These are phyloP conservation scores for Trichonephila clavata DNA, from an alignment of 1,140 invertebrate species.

Conservation along the genomic window DNA sequence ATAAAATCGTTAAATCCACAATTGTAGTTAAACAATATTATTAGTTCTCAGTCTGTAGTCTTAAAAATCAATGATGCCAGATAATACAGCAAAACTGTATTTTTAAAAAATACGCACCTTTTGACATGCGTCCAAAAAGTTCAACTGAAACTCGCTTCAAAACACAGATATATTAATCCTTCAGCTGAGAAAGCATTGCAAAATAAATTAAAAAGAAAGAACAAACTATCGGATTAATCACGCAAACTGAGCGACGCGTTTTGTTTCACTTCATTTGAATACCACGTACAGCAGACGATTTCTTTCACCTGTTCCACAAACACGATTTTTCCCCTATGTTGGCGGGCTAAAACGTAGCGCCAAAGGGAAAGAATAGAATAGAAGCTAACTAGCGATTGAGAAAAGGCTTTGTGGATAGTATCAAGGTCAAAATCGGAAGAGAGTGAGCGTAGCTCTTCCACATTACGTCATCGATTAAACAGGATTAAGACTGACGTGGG, in stretches of 20 bases:
- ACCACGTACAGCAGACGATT: background rate
- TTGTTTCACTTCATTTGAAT: constrained; percentile 30
- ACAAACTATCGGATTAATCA: background rate
- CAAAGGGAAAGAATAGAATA: background rate
- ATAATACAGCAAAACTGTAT: background rate
- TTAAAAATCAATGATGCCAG: too few relatives aligned
- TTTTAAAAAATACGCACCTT: background rate
- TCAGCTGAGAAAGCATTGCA: background rate
- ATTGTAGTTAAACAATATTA: too few relatives aligned
- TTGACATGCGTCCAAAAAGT: background rate
- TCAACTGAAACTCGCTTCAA: background rate
- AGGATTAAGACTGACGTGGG: constrained; percentile 18
- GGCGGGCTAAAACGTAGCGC: constrained; percentile 7
- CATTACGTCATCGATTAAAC: constrained; percentile 22
- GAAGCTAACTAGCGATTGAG: background rate
- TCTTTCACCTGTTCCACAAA: constrained; percentile 36
- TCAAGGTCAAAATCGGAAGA: background rate
- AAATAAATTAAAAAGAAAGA: background rate
- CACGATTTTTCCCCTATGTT: constrained; percentile 26
- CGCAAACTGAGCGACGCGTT: background rate
- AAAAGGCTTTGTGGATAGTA: constrained; percentile 5
- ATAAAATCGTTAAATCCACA: too few relatives aligned
- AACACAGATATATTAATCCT: background rate
- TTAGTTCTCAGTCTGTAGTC: too few relatives aligned
- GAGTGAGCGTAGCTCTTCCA: background rate